These are phyloP conservation scores for Stichopus chloronotus DNA, from an alignment of 35 echinoderm and acorn worm species.

Conservation along the genomic window DNA sequence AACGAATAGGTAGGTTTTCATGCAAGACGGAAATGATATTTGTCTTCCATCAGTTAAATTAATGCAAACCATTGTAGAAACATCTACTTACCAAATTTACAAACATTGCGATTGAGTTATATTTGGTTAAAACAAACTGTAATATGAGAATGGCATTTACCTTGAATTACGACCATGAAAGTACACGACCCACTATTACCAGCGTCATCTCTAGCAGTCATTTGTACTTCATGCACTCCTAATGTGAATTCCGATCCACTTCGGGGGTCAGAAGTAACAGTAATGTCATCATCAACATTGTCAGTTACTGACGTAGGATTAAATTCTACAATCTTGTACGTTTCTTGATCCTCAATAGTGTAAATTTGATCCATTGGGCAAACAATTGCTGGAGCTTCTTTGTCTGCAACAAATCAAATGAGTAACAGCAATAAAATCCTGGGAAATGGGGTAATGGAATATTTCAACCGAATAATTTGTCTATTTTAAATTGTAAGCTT, in stretches of 20 bases:
- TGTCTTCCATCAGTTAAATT: not conserved
- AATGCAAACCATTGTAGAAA: not conserved
- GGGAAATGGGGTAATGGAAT: not conserved
- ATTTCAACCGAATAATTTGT: not conserved
- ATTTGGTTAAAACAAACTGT: not conserved
- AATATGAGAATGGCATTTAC: not conserved
- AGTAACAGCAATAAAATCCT: not conserved
- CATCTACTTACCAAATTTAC: not conserved
- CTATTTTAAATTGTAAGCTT: not conserved
- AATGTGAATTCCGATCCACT: not conserved
- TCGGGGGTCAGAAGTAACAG: not conserved
- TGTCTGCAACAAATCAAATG: not conserved
- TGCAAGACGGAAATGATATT: not conserved
- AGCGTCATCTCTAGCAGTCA: not conserved
- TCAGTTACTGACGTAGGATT: not conserved
- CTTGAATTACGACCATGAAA: not conserved
- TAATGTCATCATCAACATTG: not conserved
- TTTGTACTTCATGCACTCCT: not conserved
- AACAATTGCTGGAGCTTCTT: not conserved
- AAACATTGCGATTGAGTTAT: not conserved
- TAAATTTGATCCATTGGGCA: not conserved
- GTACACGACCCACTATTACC: not conserved
- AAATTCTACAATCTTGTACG: not conserved
- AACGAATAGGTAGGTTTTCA: not conserved
- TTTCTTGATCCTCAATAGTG: not conserved